Conservation (phyloP, 2,113 vertebrate genomes). For the Bolborhynchus lineola region DNA sequence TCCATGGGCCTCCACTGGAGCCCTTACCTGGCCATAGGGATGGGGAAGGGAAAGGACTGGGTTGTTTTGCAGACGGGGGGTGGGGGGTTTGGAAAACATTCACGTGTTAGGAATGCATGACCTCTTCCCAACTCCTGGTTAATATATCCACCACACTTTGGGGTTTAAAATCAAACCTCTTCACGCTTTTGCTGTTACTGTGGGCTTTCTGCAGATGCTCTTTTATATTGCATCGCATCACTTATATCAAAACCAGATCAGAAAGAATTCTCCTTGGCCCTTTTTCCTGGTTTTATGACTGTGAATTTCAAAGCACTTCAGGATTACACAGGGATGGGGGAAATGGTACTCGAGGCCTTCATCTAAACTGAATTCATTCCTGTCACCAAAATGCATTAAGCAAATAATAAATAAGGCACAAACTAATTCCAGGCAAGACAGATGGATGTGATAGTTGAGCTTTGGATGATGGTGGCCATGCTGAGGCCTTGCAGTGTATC, state of each 20-base stretch:
- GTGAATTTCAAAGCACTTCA: conserved; percentile 34
- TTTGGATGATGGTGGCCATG: not conserved
- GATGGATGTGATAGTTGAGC: not conserved
- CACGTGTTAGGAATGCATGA: not conserved
- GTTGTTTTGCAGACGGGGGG: not conserved
- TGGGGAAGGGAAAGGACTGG: not conserved
- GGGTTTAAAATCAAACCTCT: conserved; percentile 39
- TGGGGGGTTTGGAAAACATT: not conserved
- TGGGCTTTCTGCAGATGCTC: not conserved
- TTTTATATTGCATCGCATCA: conserved; percentile 22
- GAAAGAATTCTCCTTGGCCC: not conserved
- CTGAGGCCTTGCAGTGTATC: not conserved
- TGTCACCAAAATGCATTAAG: not conserved
- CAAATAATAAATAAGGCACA: not conserved
- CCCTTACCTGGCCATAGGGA: not conserved
- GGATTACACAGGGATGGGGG: not conserved
- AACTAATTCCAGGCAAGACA: conserved; percentile 22
- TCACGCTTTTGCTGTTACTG: not conserved
- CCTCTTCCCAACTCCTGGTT: not conserved
- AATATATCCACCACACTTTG: not conserved
- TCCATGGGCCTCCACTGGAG: not conserved
- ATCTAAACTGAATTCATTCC: not conserved
- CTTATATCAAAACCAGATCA: conserved; percentile 61
- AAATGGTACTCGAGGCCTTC: not conserved
- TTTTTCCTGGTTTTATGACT: not conserved